These are phyloP conservation scores for Rhopalosiphum padi DNA, from an alignment of 1,140 invertebrate genomes.

Conservation along the genomic window DNA sequence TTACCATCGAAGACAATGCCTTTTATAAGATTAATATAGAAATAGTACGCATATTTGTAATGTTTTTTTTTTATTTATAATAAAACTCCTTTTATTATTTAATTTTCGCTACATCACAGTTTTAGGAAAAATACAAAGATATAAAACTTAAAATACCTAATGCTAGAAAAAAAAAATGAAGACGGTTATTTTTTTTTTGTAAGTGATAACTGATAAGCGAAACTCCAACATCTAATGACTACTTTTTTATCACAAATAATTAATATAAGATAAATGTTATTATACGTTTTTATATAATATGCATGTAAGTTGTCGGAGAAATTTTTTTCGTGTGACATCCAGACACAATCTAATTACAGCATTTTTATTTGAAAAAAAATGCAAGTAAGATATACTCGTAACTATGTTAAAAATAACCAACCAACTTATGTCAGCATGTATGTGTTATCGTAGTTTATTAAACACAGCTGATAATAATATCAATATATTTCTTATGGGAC, in stretches of 20 bases:
- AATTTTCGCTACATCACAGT: neutral
- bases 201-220: neutral
- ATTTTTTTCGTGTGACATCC: neutral
- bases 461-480: neutral
- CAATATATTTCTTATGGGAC: neutral
- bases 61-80: neutral
- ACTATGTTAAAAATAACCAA: neutral
- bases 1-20: neutral
- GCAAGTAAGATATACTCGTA: neutral
- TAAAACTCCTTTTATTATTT: neutral
- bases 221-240: neutral
- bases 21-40: neutral
- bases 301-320: neutral
- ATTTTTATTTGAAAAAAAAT: neutral
- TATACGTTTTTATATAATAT: neutral
- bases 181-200: neutral
- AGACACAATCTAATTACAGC: neutral
- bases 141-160: neutral
- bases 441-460: neutral
- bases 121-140: neutral
- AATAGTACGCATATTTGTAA: neutral
- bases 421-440: neutral
- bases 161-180: neutral
- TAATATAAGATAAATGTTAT: neutral
- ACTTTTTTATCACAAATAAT: conserved; percentile 11